phyloP scores from a whole-genome alignment of 1,140 invertebrate species.

The Holcopasites calliopsidis region DNA sequence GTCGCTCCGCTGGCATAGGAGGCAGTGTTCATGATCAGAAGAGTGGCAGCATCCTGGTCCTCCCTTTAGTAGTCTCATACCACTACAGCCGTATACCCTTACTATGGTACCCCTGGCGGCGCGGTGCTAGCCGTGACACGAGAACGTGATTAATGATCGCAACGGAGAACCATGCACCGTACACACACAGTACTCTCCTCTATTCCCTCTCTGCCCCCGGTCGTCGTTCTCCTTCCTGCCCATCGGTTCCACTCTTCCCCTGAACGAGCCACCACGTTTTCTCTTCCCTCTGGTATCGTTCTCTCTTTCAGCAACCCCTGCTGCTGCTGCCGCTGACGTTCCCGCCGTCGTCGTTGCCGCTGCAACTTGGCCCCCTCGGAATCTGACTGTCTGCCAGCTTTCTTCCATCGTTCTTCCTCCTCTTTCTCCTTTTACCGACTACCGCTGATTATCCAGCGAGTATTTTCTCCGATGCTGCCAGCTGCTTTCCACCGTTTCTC shows the following conservation, averaged over 20 bases:
- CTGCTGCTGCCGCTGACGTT: constrained; percentile 54
- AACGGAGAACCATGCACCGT: constrained; percentile 74
- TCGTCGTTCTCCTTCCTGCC: background rate
- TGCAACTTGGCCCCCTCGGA: constrained; percentile 48
- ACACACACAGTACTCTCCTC: constrained; percentile 48
- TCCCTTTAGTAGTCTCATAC: constrained; percentile 65
- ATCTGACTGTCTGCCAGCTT: too few relatives aligned
- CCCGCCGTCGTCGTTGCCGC: constrained; percentile 43
- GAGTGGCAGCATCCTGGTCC: constrained; percentile 71
- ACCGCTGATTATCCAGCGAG: constrained; percentile 37
- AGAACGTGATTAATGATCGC: constrained; percentile 79
- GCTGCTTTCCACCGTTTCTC: background rate
- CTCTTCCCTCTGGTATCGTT: constrained; percentile 49
- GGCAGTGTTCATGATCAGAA: constrained; percentile 66
- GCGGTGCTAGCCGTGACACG: constrained; percentile 78
- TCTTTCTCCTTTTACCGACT: constrained; percentile 44
- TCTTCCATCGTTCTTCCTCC: constrained; percentile 51
- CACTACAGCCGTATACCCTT: constrained; percentile 73
- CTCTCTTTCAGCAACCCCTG: constrained; percentile 63
- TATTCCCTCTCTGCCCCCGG: constrained; percentile 50
- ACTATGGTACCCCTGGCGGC: constrained; percentile 78
- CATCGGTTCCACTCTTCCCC: background rate
- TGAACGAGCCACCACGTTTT: constrained; percentile 19
- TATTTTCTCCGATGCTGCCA: constrained; percentile 4
- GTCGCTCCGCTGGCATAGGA: constrained; percentile 64